Evolutionary conservation across 2,113 vertebrate genomes (phyloP).

Genomic region (Ctenodactylus gundi): DNA sequence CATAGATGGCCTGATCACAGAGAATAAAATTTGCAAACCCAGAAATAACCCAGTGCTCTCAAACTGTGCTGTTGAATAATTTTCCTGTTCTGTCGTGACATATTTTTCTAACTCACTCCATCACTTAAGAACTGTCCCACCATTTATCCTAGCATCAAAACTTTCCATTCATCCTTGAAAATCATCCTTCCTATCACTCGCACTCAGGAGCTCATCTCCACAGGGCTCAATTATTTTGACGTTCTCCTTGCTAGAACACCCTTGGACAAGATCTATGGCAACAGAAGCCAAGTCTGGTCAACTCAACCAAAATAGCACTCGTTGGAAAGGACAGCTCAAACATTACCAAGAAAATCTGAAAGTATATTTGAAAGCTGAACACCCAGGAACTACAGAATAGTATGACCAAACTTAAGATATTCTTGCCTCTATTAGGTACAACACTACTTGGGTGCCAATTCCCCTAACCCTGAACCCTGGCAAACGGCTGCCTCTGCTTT

Average conservation of each 20-base stretch:
- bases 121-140: neutral
- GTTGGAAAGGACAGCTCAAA: neutral
- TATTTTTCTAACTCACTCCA: neutral
- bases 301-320: neutral
- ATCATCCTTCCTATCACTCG: neutral
- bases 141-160: neutral
- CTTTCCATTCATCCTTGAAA: neutral
- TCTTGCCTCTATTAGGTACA: neutral
- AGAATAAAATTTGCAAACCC: neutral
- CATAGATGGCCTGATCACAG: neutral
- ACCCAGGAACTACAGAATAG: neutral
- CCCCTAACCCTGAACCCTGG: neutral
- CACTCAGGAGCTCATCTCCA: neutral
- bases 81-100: neutral
- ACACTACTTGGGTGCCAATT: neutral
- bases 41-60: neutral
- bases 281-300: neutral
- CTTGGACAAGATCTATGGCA: neutral
- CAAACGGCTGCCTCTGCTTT: neutral
- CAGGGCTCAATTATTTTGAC: constrained; percentile 17
- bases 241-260: neutral
- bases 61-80: neutral
- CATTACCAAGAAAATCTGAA: neutral
- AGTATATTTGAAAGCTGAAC: neutral
- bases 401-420: neutral